Evolutionary conservation across 1,140 invertebrate genomes (phyloP).

Genomic region (Leptinotarsa undecemlineata): DNA sequence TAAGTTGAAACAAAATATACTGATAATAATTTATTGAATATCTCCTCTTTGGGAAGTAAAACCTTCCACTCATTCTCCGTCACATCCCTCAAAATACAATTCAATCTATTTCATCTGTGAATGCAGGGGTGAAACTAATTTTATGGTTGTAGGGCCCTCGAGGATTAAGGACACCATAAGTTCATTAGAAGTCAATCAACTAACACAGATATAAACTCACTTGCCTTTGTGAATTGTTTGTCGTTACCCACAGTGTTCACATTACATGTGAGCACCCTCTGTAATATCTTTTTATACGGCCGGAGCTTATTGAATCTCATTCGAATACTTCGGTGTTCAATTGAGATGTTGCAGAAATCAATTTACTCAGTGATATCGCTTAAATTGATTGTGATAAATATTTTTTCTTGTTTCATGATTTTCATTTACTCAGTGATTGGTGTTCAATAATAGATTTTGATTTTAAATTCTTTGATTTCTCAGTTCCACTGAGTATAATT

Average conservation of each 20-base stretch:
- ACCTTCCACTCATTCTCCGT: conserved; percentile 11
- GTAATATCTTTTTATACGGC: conserved; percentile 7
- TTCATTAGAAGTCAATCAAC: conserved; percentile 52
- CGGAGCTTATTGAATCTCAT: conserved; percentile 2
- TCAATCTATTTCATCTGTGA: conserved; percentile 6
- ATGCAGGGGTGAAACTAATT: conserved; percentile 32
- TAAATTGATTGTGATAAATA: no score
- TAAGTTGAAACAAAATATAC: no score
- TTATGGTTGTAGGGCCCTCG: conserved; percentile 38
- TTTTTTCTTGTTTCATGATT: no score
- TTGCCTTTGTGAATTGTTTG: conserved; percentile 22
- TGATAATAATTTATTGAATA: no score
- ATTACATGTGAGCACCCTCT: not conserved
- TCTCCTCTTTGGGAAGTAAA: not conserved
- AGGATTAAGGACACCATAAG: conserved; percentile 48
- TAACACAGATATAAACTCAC: conserved; percentile 44
- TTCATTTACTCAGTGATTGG: no score
- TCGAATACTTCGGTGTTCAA: not conserved
- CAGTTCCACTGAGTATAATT: no score
- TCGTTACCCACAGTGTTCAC: conserved; percentile 13
- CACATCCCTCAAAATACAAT: conserved; percentile 12
- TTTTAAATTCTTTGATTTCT: no score
- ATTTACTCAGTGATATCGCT: no score
- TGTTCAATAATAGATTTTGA: no score
- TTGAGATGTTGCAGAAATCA: not conserved